A percentile compares a stretch with the other conserved stretches of the same genome.
Conservation (phyloP, 2,888 invertebrate genomes). For the Caenorhabditis sp. region DNA sequence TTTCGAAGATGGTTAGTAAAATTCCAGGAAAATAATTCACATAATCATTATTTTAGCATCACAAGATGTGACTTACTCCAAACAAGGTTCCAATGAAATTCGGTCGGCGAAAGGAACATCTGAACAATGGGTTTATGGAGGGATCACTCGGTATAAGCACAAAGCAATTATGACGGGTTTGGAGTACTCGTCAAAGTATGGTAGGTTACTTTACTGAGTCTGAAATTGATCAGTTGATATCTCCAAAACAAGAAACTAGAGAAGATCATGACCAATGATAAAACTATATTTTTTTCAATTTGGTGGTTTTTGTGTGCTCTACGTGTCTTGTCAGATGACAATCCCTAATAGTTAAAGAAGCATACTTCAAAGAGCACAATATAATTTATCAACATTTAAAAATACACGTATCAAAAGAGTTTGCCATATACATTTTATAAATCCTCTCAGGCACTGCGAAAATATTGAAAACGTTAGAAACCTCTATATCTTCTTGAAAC, state of each 20-base stretch:
- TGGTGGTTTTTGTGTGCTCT: too few relatives aligned
- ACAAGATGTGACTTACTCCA: slow-evolving; percentile 26
- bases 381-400: background rate
- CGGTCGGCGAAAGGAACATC: slow-evolving; percentile 16
- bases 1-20: slow-evolving; percentile 14
- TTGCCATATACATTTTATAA: slow-evolving; percentile 6
- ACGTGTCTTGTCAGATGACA: too few relatives aligned
- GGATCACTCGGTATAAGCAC: slow-evolving; percentile 78
- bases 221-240: too few relatives aligned
- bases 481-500: slow-evolving; percentile 32
- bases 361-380: too few relatives aligned
- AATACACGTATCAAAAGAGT: too few relatives aligned
- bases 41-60: slow-evolving; percentile 15
- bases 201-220: slow-evolving; percentile 30
- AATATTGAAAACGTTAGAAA: slow-evolving; percentile 29
- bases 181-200: slow-evolving; percentile 53
- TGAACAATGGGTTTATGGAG: slow-evolving; percentile 43
- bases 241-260: too few relatives aligned
- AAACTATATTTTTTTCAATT: too few relatives aligned
- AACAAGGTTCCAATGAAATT: slow-evolving; percentile 4
- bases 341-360: too few relatives aligned
- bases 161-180: slow-evolving; percentile 76
- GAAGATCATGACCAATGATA: too few relatives aligned
- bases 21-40: background rate
- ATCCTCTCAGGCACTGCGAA: slow-evolving; percentile 22